These are phyloP conservation scores for Conopomorpha cramerella DNA, from an alignment of 1,140 invertebrate genomes.

Conservation along the genomic window DNA sequence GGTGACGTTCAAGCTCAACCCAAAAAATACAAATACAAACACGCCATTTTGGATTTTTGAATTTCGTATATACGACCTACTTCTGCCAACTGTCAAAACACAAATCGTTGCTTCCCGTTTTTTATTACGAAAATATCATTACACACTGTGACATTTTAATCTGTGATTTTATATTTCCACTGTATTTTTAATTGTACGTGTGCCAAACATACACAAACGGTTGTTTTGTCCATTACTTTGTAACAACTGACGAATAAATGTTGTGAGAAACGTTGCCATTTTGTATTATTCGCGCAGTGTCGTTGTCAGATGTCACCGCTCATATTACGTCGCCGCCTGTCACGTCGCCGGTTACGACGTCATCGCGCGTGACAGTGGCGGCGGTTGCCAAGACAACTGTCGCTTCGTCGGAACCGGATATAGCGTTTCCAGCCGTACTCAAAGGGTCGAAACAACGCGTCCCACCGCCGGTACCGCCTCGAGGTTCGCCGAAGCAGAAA, in stretches of 20 bases:
- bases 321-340: slow-evolving; percentile 64
- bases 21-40: slow-evolving; percentile 59
- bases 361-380: slow-evolving; percentile 48
- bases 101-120: slow-evolving; percentile 1
- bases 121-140: slow-evolving; percentile 30
- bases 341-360: slow-evolving; percentile 52
- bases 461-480: slow-evolving; percentile 79
- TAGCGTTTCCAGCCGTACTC: slow-evolving; percentile 73
- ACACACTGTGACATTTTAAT: too few relatives aligned
- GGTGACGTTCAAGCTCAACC: slow-evolving; percentile 50
- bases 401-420: slow-evolving; percentile 39
- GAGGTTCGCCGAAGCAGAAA: slow-evolving; percentile 73
- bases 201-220: slow-evolving; percentile 33
- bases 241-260: too few relatives aligned
- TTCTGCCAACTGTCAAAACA: slow-evolving; percentile 19
- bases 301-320: slow-evolving; percentile 51
- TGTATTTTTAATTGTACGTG: slow-evolving; percentile 12
- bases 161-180: slow-evolving; percentile 28
- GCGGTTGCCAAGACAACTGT: slow-evolving; percentile 21
- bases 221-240: slow-evolving; percentile 31
- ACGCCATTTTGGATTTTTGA: slow-evolving; percentile 50
- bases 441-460: slow-evolving; percentile 74
- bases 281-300: slow-evolving; percentile 42
- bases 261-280: too few relatives aligned
- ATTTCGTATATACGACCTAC: slow-evolving; percentile 14